Conservation (phyloP, 2,113 vertebrate genomes). For the Bufo bufo region DNA sequence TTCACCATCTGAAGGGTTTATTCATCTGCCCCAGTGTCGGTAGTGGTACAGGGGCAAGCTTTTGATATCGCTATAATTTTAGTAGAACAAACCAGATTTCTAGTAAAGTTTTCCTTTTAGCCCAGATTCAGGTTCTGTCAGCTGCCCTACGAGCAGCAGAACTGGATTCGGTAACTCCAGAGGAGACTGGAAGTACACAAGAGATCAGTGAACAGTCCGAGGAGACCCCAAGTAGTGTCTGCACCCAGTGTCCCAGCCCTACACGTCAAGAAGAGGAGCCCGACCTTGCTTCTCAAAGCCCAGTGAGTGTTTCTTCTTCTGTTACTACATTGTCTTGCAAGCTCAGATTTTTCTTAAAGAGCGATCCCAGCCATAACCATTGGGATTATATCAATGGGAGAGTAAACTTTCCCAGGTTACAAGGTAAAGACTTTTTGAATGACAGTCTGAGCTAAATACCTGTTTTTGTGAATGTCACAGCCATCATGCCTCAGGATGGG, state of each 20-base stretch:
- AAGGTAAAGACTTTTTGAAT: too few relatives aligned
- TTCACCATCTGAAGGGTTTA: too few relatives aligned
- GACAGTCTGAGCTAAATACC: too few relatives aligned
- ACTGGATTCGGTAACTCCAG: slow-evolving; percentile 70
- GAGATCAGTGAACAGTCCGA: slow-evolving; percentile 46
- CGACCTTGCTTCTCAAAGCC: slow-evolving; percentile 59
- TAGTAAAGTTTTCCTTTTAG: slow-evolving; percentile 60
- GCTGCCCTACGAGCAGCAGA: slow-evolving; percentile 82
- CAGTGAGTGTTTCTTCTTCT: slow-evolving; percentile 62
- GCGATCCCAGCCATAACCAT: too few relatives aligned
- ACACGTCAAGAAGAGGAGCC: slow-evolving; percentile 37
- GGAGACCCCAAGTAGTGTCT: slow-evolving; percentile 5
- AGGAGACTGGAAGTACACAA: slow-evolving; percentile 55
- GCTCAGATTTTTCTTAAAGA: neutral
- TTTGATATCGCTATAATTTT: too few relatives aligned
- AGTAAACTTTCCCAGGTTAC: too few relatives aligned
- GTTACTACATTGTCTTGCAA: neutral
- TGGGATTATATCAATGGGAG: too few relatives aligned
- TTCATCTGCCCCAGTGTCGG: too few relatives aligned
- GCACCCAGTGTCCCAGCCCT: neutral
- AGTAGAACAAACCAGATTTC: too few relatives aligned
- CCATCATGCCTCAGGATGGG: too few relatives aligned
- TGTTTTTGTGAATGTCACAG: too few relatives aligned
- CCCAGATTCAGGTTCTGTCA: slow-evolving; percentile 85
- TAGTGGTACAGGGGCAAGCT: too few relatives aligned